Conservation (phyloP, 64 coral and sea anemone genomes). For the Stylophora pistillata region DNA sequence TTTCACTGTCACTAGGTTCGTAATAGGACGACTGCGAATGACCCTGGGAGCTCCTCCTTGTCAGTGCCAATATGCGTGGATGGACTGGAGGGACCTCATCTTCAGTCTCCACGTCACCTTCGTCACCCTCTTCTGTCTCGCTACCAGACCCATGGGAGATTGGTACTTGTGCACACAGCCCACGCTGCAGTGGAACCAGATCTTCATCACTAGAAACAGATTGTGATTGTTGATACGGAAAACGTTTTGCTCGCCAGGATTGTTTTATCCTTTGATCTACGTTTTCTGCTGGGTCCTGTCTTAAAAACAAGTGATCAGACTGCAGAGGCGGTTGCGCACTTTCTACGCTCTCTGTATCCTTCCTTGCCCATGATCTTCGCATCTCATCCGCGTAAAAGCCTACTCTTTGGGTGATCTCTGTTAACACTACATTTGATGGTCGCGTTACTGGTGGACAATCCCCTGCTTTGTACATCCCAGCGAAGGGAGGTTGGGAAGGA, state of each 20-base stretch:
- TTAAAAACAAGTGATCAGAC: background rate
- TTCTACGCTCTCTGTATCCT: background rate
- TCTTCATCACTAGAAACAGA: background rate
- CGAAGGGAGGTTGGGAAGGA: background rate
- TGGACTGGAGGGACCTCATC: background rate
- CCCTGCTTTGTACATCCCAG: background rate
- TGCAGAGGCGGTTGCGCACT: background rate
- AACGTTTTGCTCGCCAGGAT: background rate
- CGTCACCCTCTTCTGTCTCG: constrained; percentile 6
- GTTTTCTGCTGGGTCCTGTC: background rate
- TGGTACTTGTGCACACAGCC: background rate
- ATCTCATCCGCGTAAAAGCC: background rate
- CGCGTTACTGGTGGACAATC: background rate
- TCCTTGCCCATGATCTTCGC: background rate
- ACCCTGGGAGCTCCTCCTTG: constrained; percentile 8
- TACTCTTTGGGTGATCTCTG: background rate
- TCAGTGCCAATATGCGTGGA: background rate
- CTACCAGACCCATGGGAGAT: background rate
- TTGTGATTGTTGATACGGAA: background rate
- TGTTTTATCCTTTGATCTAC: background rate
- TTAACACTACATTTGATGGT: background rate
- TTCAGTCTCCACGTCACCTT: background rate
- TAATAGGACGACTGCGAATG: constrained; percentile 37
- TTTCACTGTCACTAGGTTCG: constrained; percentile 88
- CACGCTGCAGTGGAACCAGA: background rate